phyloP scores from a whole-genome alignment of 1,140 invertebrate genomes.

The Halyomorpha halys region DNA sequence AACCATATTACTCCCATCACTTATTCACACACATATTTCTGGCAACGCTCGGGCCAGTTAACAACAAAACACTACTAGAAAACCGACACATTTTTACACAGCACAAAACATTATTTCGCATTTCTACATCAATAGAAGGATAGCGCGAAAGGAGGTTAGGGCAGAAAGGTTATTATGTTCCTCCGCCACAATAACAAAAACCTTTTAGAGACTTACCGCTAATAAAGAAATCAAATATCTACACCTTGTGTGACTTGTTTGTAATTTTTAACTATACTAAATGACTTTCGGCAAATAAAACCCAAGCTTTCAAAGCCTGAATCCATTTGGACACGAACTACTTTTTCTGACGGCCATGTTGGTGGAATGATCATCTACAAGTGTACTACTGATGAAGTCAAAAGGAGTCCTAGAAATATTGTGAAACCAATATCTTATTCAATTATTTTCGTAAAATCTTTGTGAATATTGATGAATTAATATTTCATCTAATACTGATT shows the following conservation, averaged over 20 bases:
- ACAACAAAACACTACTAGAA: conserved; percentile 25
- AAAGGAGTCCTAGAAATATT: neutral
- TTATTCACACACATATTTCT: conserved; percentile 28
- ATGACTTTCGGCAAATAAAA: neutral
- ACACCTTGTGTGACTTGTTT: too few relatives aligned
- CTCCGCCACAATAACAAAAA: conserved; percentile 32
- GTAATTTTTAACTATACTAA: neutral
- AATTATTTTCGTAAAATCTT: too few relatives aligned
- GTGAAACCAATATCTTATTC: neutral
- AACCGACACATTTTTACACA: conserved; percentile 30
- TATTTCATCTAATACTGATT: too few relatives aligned
- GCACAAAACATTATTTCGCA: conserved; percentile 32
- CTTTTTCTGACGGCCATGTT: conserved; percentile 24
- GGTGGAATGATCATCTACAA: conserved; percentile 24
- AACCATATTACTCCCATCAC: conserved; percentile 35
- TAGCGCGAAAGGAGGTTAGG: conserved; percentile 34
- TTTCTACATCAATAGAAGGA: conserved; percentile 32
- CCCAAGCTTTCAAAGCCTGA: neutral
- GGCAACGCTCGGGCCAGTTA: conserved; percentile 24
- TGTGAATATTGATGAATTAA: too few relatives aligned
- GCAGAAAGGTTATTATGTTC: conserved; percentile 33
- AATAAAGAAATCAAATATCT: too few relatives aligned
- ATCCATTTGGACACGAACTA: conserved; percentile 9
- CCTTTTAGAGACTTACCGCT: neutral
- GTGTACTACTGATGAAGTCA: conserved; percentile 16